Conservation (phyloP, 2,797 vertebrate species). For the Acropternis orthonyx region DNA sequence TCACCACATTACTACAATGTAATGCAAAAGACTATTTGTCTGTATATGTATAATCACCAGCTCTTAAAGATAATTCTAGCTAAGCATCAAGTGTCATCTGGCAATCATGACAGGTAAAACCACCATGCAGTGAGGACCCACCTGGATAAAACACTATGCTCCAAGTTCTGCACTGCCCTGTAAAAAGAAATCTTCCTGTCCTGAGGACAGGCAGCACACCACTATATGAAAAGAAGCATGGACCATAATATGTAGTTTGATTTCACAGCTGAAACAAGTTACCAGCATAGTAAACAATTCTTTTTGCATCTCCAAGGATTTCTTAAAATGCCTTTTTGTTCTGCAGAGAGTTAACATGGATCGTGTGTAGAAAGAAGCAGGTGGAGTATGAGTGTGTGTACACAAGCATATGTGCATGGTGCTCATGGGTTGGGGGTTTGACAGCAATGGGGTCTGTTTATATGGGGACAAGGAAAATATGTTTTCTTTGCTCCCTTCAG, state of each 20-base stretch:
- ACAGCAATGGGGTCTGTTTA: conserved; percentile 29
- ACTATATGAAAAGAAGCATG: neutral
- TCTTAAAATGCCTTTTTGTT: neutral
- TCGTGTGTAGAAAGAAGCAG: neutral
- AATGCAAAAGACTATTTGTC: neutral
- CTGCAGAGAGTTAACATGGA: neutral
- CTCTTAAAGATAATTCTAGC: neutral
- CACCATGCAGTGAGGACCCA: neutral
- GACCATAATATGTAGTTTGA: accelerated
- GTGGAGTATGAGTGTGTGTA: neutral
- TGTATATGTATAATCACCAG: neutral
- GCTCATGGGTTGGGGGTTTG: neutral
- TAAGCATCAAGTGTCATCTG: neutral
- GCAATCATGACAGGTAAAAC: neutral
- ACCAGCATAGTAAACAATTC: neutral
- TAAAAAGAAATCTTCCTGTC: neutral
- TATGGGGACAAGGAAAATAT: conserved; percentile 35
- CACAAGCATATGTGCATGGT: neutral
- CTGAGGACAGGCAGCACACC: neutral
- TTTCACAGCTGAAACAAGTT: neutral
- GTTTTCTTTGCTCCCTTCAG: conserved; percentile 37
- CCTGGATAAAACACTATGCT: neutral
- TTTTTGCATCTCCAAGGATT: neutral
- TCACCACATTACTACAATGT: neutral
- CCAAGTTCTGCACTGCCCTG: neutral